Conservation (phyloP, 2,888 invertebrate species). For the Xanthostigma xanthostigma region DNA sequence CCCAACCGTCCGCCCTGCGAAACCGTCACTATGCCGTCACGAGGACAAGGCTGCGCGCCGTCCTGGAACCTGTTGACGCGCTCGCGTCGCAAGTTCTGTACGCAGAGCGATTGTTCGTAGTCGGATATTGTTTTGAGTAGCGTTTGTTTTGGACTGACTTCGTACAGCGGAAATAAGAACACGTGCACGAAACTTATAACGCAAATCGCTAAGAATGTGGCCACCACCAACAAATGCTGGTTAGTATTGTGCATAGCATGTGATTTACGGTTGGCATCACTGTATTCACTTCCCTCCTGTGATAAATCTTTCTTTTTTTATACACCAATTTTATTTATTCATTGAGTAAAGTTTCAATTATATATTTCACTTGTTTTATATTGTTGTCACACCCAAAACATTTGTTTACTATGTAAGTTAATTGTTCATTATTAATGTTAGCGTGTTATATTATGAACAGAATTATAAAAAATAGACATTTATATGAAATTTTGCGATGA, state of each 20-base stretch:
- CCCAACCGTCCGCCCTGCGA: conserved; percentile 30
- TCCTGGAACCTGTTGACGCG: conserved; percentile 7
- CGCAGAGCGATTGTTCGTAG: conserved; percentile 38
- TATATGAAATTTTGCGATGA: too few species aligned
- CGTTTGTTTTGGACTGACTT: conserved; percentile 25
- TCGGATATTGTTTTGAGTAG: conserved; percentile 31
- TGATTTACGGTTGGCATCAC: too few species aligned
- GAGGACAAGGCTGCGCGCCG: conserved; percentile 22
- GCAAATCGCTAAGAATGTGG: conserved; percentile 38
- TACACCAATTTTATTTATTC: too few species aligned
- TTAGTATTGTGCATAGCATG: conserved; percentile 35
- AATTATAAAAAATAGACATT: too few species aligned
- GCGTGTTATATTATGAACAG: too few species aligned
- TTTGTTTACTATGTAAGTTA: too few species aligned
- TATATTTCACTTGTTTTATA: too few species aligned
- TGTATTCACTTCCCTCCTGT: too few species aligned
- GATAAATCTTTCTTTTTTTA: too few species aligned
- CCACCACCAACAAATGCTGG: conserved; percentile 40
- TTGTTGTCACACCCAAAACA: too few species aligned
- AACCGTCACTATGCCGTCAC: conserved; percentile 31
- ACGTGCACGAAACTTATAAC: conserved; percentile 42
- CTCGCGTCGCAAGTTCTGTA: conserved; percentile 27
- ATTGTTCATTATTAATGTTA: too few species aligned
- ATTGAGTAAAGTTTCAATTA: too few species aligned
- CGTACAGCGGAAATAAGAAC: conserved; percentile 42